phyloP scores from a whole-genome alignment of 2,888 invertebrate genomes.

The Deilephila elpenor region DNA sequence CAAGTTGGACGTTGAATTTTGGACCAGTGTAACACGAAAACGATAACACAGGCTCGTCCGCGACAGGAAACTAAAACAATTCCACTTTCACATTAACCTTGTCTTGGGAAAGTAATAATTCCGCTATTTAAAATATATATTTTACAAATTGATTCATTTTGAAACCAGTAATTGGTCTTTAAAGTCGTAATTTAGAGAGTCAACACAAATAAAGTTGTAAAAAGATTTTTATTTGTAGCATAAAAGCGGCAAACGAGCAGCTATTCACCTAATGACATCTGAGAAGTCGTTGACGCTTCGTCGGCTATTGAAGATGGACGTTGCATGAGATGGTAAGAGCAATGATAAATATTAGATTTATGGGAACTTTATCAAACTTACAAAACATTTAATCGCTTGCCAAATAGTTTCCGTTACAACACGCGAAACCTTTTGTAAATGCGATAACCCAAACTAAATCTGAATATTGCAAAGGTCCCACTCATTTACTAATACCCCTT shows the following conservation, averaged over 20 bases:
- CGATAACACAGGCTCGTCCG: constrained; percentile 37
- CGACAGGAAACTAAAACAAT: constrained; percentile 57
- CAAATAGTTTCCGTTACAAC: not conserved
- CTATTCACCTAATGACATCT: not conserved
- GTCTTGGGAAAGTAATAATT: constrained; percentile 45
- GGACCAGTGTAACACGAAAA: constrained; percentile 52
- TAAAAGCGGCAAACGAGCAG: not conserved
- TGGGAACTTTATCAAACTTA: too few relatives aligned
- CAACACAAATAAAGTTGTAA: not conserved
- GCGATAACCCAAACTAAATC: not conserved
- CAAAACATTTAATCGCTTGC: not conserved
- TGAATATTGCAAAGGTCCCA: not conserved
- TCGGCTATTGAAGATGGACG: too few relatives aligned
- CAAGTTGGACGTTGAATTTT: constrained; percentile 58
- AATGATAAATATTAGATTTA: too few relatives aligned
- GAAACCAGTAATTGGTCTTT: not conserved
- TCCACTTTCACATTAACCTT: constrained; percentile 53
- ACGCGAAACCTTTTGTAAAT: not conserved
- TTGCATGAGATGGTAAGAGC: too few relatives aligned
- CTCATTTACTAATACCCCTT: constrained; percentile 14
- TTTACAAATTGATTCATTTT: not conserved
- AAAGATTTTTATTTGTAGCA: not conserved
- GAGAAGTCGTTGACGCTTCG: too few relatives aligned
- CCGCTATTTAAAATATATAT: constrained; percentile 33
- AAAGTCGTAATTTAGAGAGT: not conserved